These are phyloP conservation scores for Gobiocypris rarus DNA, from an alignment of 2,113 vertebrate genomes.

Conservation along the genomic window DNA sequence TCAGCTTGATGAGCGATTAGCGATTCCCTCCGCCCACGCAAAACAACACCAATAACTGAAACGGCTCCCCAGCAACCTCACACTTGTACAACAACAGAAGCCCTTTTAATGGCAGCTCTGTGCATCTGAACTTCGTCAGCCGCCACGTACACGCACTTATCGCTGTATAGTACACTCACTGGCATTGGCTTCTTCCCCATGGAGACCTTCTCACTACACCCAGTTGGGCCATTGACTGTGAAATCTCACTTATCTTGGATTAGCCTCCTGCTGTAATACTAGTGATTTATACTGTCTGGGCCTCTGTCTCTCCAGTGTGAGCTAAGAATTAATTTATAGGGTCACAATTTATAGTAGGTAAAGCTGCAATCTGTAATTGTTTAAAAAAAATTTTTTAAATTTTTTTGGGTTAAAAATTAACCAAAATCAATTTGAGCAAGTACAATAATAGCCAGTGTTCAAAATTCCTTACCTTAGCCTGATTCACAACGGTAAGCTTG, in stretches of 20 bases:
- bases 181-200: neutral
- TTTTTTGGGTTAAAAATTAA: no score
- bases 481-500: no score
- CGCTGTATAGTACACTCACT: neutral
- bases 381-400: no score
- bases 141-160: neutral
- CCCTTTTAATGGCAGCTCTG: conserved; percentile 24
- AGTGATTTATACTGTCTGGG: conserved; percentile 21
- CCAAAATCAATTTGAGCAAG: no score
- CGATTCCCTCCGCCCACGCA: neutral
- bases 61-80: conserved; percentile 13
- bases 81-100: conserved; percentile 38
- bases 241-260: conserved; percentile 28
- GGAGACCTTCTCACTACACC: neutral
- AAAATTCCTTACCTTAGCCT: no score
- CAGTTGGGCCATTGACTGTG: neutral
- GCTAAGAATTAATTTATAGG: neutral
- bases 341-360: neutral
- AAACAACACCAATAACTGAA: conserved; percentile 10
- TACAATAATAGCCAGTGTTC: no score
- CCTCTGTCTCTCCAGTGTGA: neutral
- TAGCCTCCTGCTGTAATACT: conserved; percentile 8
- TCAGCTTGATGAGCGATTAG: conserved; percentile 18
- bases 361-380: neutral
- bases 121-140: conserved; percentile 18